These are phyloP conservation scores for Crossocerus cetratus DNA, from an alignment of 2,888 invertebrate genomes.

Conservation along the genomic window DNA sequence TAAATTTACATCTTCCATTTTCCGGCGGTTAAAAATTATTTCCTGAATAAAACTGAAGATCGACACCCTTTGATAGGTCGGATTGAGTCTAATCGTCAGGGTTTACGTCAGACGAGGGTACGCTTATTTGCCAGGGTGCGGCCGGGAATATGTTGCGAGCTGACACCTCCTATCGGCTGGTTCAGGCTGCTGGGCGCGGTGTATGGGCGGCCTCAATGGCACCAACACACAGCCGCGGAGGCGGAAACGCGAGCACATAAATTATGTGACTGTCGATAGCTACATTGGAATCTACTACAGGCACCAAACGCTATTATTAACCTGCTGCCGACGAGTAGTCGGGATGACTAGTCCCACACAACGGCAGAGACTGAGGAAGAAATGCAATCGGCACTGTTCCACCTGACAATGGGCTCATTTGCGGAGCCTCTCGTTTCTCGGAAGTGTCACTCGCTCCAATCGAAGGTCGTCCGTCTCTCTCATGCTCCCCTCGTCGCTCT, in stretches of 20 bases:
- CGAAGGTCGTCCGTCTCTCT: slow-evolving; percentile 2
- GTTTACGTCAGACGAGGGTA: slow-evolving; percentile 53
- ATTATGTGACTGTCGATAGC: slow-evolving; percentile 28
- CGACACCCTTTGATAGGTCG: slow-evolving; percentile 23
- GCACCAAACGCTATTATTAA: no score
- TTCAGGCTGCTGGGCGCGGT: slow-evolving; percentile 59
- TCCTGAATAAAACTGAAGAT: neutral
- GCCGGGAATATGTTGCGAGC: slow-evolving; percentile 16
- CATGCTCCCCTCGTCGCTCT: no score
- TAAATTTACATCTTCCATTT: no score
- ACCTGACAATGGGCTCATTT: no score
- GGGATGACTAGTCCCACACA: no score
- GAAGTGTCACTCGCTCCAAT: slow-evolving; percentile 26
- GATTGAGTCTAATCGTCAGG: slow-evolving; percentile 41
- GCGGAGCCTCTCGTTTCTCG: neutral
- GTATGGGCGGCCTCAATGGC: slow-evolving; percentile 53
- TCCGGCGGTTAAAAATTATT: no score
- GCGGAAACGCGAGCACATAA: slow-evolving; percentile 40
- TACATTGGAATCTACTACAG: no score
- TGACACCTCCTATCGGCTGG: slow-evolving; percentile 29
- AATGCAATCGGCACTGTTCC: no score
- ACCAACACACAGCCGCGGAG: slow-evolving; percentile 26
- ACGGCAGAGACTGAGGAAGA: no score
- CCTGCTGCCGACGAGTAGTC: no score
- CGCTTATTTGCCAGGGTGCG: slow-evolving; percentile 63